Conservation (phyloP, 1,140 invertebrate genomes). For the Apolygus lucorum region DNA sequence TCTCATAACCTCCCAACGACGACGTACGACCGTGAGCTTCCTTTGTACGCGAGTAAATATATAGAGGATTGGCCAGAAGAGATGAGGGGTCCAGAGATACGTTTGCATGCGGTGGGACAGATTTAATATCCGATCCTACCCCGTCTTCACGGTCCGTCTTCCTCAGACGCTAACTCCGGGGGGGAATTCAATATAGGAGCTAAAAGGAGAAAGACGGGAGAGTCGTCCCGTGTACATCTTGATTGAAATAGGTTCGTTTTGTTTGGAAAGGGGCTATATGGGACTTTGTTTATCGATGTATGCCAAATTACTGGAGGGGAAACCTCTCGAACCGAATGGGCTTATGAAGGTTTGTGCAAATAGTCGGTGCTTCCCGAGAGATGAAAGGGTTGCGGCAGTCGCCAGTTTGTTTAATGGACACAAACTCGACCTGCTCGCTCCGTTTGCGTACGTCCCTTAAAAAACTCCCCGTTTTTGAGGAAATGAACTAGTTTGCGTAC, state of each 20-base stretch:
- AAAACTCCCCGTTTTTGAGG: no score
- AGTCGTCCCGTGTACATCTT: background rate
- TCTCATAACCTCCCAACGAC: no score
- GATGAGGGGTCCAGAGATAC: no score
- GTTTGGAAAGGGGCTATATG: background rate
- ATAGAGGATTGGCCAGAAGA: no score
- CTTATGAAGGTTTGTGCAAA: constrained; percentile 14
- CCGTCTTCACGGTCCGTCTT: background rate
- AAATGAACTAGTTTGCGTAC: no score
- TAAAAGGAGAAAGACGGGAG: background rate
- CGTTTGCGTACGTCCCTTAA: background rate
- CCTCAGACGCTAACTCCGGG: background rate
- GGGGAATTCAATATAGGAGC: background rate
- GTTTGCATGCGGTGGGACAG: constrained; percentile 11
- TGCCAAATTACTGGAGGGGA: constrained; percentile 5
- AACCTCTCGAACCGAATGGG: background rate
- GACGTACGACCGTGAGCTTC: no score
- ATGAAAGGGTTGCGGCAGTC: constrained; percentile 6
- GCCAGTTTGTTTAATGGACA: constrained; percentile 10
- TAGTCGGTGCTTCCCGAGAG: constrained; percentile 1
- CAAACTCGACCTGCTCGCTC: background rate
- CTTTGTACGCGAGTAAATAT: no score
- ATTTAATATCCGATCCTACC: constrained; percentile 3
- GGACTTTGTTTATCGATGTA: constrained; percentile 14
- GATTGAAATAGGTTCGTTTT: constrained; percentile 3